Conservation (phyloP, 2,113 vertebrate genomes). For the Cyprinodon brontotheroides region DNA sequence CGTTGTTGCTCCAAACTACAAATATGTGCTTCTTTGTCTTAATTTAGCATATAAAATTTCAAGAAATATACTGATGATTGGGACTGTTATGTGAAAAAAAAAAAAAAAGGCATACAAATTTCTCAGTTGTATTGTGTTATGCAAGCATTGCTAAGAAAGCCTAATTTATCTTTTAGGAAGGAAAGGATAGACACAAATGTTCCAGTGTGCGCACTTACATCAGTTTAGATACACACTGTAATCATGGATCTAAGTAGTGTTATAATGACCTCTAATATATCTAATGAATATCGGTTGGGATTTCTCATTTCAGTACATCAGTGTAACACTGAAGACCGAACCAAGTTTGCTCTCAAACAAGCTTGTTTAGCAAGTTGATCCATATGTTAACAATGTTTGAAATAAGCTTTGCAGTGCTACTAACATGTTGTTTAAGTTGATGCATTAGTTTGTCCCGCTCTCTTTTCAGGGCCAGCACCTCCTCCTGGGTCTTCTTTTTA, state of each 20-base stretch:
- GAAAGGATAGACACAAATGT: neutral
- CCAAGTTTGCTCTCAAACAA: neutral
- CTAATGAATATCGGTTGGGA: neutral
- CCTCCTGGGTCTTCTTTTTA: constrained; percentile 99
- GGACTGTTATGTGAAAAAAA: no score
- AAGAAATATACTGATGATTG: no score
- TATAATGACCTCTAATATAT: neutral
- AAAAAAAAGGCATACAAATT: no score
- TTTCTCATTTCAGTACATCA: neutral
- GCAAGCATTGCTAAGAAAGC: neutral
- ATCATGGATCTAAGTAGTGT: neutral
- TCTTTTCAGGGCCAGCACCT: constrained; percentile 93
- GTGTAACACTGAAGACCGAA: neutral
- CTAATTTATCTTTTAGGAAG: neutral
- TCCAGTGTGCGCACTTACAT: neutral
- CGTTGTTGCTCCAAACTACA: no score
- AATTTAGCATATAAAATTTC: no score
- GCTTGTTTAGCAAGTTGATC: constrained; percentile 16
- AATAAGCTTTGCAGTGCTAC: constrained; percentile 43
- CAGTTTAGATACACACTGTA: neutral
- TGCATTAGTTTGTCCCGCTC: constrained; percentile 98
- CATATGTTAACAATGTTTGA: constrained; percentile 16
- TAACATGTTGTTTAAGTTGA: constrained; percentile 97
- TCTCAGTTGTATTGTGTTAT: neutral
- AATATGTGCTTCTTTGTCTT: no score